Evolutionary conservation across 2,888 invertebrate species (phyloP).

Genomic region (Cantharis lateralis): DNA sequence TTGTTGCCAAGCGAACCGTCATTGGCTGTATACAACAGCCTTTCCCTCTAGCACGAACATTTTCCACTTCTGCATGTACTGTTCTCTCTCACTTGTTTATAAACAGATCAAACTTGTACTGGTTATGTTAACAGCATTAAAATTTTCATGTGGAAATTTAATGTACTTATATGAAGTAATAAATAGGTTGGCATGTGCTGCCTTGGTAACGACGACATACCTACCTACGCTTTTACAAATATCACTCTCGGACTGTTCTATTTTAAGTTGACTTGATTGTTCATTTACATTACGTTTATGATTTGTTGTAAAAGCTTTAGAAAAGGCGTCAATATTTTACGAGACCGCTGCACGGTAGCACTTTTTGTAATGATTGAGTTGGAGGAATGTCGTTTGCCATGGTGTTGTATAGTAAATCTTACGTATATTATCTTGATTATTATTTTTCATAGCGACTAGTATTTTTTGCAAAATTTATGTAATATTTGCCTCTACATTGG

Average conservation of each 20-base stretch:
- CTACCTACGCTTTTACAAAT: constrained; percentile 13
- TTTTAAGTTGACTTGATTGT: constrained; percentile 37
- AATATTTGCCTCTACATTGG: background rate
- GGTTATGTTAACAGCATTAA: constrained; percentile 17
- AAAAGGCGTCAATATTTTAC: constrained; percentile 18
- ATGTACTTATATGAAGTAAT: constrained; percentile 4
- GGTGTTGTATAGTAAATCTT: constrained; percentile 37
- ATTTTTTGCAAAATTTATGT: background rate
- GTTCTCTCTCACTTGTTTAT: constrained; percentile 25
- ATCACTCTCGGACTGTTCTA: constrained; percentile 36
- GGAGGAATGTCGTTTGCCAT: constrained; percentile 42
- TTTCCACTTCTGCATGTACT: constrained; percentile 14
- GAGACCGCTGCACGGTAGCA: constrained; percentile 41
- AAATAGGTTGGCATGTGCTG: constrained; percentile 9
- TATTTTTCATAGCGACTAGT: background rate
- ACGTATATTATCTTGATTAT: constrained; percentile 14
- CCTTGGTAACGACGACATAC: background rate
- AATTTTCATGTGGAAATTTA: constrained; percentile 7
- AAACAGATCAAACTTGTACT: constrained; percentile 27
- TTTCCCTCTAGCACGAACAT: constrained; percentile 17
- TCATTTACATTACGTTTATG: constrained; percentile 22
- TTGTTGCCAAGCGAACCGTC: constrained; percentile 48
- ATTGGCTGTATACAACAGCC: constrained; percentile 39
- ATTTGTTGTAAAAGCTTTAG: constrained; percentile 29
- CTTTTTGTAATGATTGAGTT: constrained; percentile 43